Conservation (phyloP, 2,113 vertebrate species). For the Rhegmatorhina hoffmannsi region DNA sequence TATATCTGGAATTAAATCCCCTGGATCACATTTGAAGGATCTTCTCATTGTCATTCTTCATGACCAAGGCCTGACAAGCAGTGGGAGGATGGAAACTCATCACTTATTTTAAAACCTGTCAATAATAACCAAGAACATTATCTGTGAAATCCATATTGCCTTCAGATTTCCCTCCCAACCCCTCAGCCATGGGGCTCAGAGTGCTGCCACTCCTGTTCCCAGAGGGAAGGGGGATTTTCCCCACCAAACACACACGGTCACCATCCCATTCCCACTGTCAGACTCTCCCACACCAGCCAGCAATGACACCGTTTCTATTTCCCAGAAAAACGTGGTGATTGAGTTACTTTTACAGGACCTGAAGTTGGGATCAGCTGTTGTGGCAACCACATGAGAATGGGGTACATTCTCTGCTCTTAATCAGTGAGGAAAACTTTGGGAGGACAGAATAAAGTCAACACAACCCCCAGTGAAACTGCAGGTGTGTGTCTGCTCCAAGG, state of each 20-base stretch:
- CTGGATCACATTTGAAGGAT: conserved; percentile 17
- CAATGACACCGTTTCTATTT: rapidly evolving
- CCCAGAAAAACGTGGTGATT: rapidly evolving
- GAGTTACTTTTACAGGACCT: neutral
- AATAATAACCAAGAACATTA: neutral
- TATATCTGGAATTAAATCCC: conserved; percentile 18
- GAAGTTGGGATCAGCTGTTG: neutral
- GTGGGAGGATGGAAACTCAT: conserved; percentile 32
- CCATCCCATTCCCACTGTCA: neutral
- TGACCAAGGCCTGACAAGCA: conserved; percentile 28
- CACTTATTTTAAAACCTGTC: conserved; percentile 8
- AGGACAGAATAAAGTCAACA: neutral
- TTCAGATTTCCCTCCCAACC: neutral
- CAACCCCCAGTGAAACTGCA: rapidly evolving
- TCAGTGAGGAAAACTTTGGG: neutral
- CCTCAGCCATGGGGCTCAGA: neutral
- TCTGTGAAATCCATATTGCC: neutral
- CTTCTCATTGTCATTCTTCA: conserved; percentile 22
- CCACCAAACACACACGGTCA: neutral
- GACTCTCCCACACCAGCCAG: neutral
- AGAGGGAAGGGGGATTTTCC: neutral
- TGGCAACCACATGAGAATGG: rapidly evolving
- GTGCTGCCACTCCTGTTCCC: neutral
- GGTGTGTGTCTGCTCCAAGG: rapidly evolving
- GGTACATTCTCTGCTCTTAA: too few relatives aligned